Evolutionary conservation across 2,113 vertebrate species (phyloP), one percentile per base, ranked within the genome.

Genomic region (Gymnarchus niloticus): DNA sequence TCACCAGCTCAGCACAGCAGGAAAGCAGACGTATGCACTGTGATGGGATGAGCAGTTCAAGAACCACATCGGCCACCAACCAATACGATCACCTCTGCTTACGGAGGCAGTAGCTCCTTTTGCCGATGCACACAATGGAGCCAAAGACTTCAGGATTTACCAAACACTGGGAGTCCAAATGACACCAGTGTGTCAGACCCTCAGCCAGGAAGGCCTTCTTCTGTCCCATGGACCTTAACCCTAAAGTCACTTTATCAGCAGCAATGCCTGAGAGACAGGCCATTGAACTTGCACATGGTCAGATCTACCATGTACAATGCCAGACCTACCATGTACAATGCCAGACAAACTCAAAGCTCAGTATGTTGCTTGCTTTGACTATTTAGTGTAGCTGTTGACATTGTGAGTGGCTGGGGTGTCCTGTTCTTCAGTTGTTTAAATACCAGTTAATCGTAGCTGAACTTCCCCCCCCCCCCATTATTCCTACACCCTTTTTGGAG

Each of bases 311-410:
- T 94, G 94, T 95, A 92, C 93, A 95, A 91, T 90, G 92, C 85
- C 77, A 92, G 94, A 96, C 94, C n/a, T n/a, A 95, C 88, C 93
- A 93, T 94, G 94, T 95, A 92, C 93, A 95, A 91, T 90, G 92
- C 85, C 77, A 92, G 94, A 96, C 94, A 93, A 93, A 94, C 83
- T 91, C 90, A 77, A 88, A 91, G 81, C 90, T 88, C 86, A 91
- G 85, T 77, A 88, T 95, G 95, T 97, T 96, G 96, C 94, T 96
- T 96, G 94, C 94, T 96, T 96, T 98, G 96, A 96, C 93, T 97
- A 92, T 95, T 97, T 94, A 94, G 94, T 96, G 96, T 95, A 94
- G 94, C 93, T 93, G 96, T 97, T 94, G 91, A 96, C 95, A 95
- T 93, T 25, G 91, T 93, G 88, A 89, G 90, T 93, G 88, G 84